These are phyloP conservation scores for Nephrotoma flavescens DNA, from an alignment of 2,888 invertebrate species.

Conservation along the genomic window DNA sequence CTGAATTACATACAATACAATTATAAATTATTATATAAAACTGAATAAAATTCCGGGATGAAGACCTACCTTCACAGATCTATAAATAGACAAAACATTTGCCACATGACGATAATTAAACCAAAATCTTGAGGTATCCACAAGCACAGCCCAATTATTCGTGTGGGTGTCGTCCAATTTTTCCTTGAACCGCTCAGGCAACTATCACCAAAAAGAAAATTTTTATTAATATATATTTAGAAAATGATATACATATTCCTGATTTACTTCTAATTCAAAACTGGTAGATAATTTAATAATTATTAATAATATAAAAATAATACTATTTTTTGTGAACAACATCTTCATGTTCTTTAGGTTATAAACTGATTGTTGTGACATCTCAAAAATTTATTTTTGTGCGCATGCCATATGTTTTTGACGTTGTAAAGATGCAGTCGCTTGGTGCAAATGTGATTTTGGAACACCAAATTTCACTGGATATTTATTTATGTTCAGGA, in stretches of 20 bases:
- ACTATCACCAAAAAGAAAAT: slow-evolving; percentile 8
- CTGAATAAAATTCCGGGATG: neutral
- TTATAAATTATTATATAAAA: neutral
- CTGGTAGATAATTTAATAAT: neutral
- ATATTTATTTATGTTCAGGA: neutral
- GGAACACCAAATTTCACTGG: neutral
- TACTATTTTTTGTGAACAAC: neutral
- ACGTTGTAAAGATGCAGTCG: neutral
- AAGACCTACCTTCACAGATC: slow-evolving; percentile 63
- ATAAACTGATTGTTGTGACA: neutral
- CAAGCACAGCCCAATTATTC: slow-evolving; percentile 98
- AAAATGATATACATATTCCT: neutral
- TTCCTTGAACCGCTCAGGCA: slow-evolving; percentile 25
- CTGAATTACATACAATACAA: slow-evolving; percentile 11
- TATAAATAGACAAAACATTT: slow-evolving; percentile 94
- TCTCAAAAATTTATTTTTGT: too few relatives aligned
- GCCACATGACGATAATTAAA: slow-evolving; percentile 99
- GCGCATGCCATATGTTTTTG: neutral
- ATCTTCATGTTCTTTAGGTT: neutral
- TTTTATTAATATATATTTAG: neutral
- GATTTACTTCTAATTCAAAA: neutral
- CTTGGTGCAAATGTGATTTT: neutral
- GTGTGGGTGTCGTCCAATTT: slow-evolving; percentile 47
- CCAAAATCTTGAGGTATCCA: slow-evolving; percentile 98
- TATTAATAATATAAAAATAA: neutral